Evolutionary conservation across 2,113 vertebrate genomes (phyloP), one percentile per base, ranked within the genome.

Genomic region (Callithrix jacchus): DNA sequence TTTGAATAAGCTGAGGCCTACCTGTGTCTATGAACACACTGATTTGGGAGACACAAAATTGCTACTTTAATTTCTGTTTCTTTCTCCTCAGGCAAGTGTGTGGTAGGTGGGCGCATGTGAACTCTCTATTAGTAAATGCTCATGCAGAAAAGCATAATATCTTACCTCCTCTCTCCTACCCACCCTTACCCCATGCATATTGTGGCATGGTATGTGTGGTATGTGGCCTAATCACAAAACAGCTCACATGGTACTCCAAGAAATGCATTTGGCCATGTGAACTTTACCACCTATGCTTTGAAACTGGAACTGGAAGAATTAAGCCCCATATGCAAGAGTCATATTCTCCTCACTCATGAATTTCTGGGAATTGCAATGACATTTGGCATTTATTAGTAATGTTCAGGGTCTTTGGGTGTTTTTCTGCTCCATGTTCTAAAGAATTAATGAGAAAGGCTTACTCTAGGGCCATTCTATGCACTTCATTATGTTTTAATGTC

Each of bases 401-500:
- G 82, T 74, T 13, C 47, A 84, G 12, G 58, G 21, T 21, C 27
- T 89, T 61, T 18, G 49, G 18, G 54, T 37, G 68, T 93, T 96
- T 96, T 25, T 95, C 66, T 96, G 92, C 54, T 27, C 54, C 0
- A 0, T 70, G 94, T 94, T 98, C 77, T 96, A 94, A 90, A 97
- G 0, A 84, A 95, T 97, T 96, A 14, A 83, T 88, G 27, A 97
- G 40, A 92, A 81, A 35, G 95, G 5, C 77, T 97, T 89, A 76
- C 16, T 76, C 37, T 68, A 82, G 80, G 95, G 64, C 35, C 1
- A 8, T 14, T 91, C 93, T 91, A 47, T 35, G 17, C 37, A 18
- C 80, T 87, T 96, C 89, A 66, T 93, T 96, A 93, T 71, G 77
- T 82, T 97, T 97, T 97, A 97, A 98, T 88, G 86, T 87, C 20